Percentiles rank a stretch among this genome's conserved stretches.
Evolutionary conservation across 2,888 invertebrate genomes (phyloP).

Genomic region (Agrenia bidenticulata): DNA sequence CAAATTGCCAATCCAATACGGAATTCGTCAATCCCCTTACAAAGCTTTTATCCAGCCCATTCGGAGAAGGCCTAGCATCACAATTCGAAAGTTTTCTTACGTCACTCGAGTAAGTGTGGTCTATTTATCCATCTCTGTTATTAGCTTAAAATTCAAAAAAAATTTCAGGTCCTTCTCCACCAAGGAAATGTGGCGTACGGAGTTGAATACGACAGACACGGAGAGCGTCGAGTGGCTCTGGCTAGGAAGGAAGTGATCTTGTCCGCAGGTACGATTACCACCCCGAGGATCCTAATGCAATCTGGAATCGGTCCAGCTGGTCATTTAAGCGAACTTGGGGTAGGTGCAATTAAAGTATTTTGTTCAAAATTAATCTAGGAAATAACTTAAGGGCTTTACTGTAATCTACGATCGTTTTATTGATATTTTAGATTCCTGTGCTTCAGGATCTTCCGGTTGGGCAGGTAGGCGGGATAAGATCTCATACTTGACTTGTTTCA

Average conservation of each 20-base stretch:
- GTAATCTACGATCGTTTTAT: background rate
- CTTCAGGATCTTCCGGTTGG: constrained; percentile 37
- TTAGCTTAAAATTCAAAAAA: background rate
- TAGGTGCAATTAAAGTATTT: constrained; percentile 8
- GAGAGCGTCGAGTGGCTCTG: constrained; percentile 22
- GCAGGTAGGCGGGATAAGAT: background rate
- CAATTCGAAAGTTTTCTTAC: constrained; percentile 36
- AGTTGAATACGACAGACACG: constrained; percentile 45
- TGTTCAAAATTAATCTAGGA: no score
- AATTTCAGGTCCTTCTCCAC: constrained; percentile 32
- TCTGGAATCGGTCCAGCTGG: constrained; percentile 27
- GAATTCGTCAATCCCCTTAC: constrained; percentile 41
- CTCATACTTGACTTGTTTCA: no score
- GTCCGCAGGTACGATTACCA: constrained; percentile 30
- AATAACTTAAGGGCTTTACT: background rate
- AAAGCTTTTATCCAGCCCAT: constrained; percentile 40
- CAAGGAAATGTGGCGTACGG: constrained; percentile 34
- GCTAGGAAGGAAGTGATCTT: constrained; percentile 42
- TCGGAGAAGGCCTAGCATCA: constrained; percentile 18
- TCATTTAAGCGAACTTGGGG: constrained; percentile 30
- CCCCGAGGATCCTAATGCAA: constrained; percentile 31
- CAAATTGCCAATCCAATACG: constrained; percentile 35
- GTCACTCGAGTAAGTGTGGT: constrained; percentile 29
- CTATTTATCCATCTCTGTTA: background rate
- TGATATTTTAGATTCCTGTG: constrained; percentile 37